Evolutionary conservation across 2,797 vertebrate species (phyloP), one percentile per base, ranked within the genome.

Genomic region (Esox masquinongy): DNA sequence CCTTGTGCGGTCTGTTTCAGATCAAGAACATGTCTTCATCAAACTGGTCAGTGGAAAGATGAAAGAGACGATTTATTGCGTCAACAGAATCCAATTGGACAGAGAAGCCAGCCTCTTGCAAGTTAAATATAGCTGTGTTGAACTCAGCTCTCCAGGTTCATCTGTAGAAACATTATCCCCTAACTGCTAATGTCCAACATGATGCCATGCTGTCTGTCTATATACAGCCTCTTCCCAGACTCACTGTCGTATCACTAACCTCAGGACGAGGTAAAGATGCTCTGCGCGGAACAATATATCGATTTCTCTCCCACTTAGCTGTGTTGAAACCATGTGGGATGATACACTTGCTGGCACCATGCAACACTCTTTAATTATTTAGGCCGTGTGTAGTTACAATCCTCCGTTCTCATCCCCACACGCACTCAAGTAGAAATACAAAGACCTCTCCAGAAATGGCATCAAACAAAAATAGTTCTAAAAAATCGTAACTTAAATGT

Each of bases 341-440:
- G 73, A 70, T 59, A 2, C 61, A 74, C 59, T 63, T 79, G 39
- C 73, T 70, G 78, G 50, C 47, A 19, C 70, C 36, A 15, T 61
- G 56, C 2, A n/a, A 47, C 77, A 83, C 84, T 19, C 70, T 79
- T 91, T 36, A 83, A 88, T 91, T 88, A 86, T 90, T 89, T 79
- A 89, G 74, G 49, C 29, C 4, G 51, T 71, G 26, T n/a, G 82
- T 86, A 84, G 82, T 81, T 19, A 53, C 75, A 7, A n/a, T 70
- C 22, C 8, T 26, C 68, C 43, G 2, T 70, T 24, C n/a, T 1
- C 39, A n/a, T 87, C 84, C 87, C 85, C 80, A 84, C 82, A 86
- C 82, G 80, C 86, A 75, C 86, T 87, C 82, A 19, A 34, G 66
- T n/a, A 43, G 34, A 22, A 68, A 43, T 14, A 43, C 67, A 19